phyloP scores from a whole-genome alignment of 2,797 vertebrate species.

The Sebastes glaucus region DNA sequence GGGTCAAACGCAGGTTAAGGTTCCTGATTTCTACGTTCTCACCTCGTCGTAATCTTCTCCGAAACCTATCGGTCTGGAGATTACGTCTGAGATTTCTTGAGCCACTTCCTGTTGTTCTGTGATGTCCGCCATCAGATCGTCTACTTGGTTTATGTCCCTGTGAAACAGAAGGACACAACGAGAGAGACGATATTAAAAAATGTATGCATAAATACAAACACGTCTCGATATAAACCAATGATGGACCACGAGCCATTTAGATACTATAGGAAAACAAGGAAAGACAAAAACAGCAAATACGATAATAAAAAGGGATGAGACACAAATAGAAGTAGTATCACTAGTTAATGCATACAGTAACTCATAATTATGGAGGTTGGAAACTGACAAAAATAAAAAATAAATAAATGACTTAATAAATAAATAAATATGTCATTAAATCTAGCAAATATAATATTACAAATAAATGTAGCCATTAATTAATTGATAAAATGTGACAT shows the following conservation, averaged over 20 bases:
- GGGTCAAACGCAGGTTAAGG: not conserved
- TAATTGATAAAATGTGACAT: no score
- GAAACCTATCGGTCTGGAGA: slow-evolving; percentile 93
- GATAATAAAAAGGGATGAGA: not conserved
- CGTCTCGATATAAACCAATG: not conserved
- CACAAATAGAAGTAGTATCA: not conserved
- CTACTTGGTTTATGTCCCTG: slow-evolving; percentile 97
- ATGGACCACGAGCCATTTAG: not conserved
- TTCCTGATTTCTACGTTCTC: slow-evolving; percentile 1
- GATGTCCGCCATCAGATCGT: slow-evolving; percentile 97
- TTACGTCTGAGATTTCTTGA: slow-evolving; percentile 95
- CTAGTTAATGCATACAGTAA: not conserved
- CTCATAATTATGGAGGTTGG: not conserved
- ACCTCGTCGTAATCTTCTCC: slow-evolving; percentile 96
- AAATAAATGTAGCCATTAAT: no score
- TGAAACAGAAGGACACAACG: not conserved
- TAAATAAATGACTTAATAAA: no score
- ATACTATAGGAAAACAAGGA: not conserved
- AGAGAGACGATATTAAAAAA: not conserved
- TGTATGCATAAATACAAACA: not conserved
- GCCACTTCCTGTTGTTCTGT: slow-evolving; percentile 96
- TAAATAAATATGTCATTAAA: no score
- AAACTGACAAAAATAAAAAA: no score
- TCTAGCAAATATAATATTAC: no score
- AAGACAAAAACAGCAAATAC: not conserved